Evolutionary conservation across 1,140 invertebrate genomes (phyloP), one percentile per base, ranked within the genome.

Genomic region (Neodiprion fabricii): DNA sequence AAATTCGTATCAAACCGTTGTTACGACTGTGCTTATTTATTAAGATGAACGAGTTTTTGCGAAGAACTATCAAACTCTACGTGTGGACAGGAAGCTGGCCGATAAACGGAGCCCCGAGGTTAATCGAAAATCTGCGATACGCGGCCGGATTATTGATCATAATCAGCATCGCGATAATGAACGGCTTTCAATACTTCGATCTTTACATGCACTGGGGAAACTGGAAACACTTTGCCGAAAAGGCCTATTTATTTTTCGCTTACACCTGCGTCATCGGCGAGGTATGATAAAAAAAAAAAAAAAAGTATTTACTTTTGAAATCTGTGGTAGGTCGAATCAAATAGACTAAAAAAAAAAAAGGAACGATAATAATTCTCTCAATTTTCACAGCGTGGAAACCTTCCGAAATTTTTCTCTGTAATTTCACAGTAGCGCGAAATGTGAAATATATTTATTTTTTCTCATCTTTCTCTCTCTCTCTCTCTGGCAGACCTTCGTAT

Each of bases 31-130:
- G 28, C 28, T 40, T 40, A 21, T 21, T 21, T 21, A 21, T 21
- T 21, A 40, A 80, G 7, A 65, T 14, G 17, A 65, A 65, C 61
- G 17, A 65, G 12, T 65, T 65, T 17, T 14, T 65, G 17, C 12
- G 61, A 21, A 1, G 17, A 14, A 65, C 12, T 1, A 21, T 65
- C 1, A 65, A 14, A 21, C 12, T 65, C 17, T 65, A 65, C 61
- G 17, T 14, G 7, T 65, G 61, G 12, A 14, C 7, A 1, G 61
- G 61, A 14, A 14, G 12, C 61, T 65, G 61, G 61, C 61, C 61
- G 17, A 14, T 65, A 14, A 21, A 65, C 61, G 12, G 61, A 14
- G 61, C 17, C 17, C 12, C 61, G 12, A 65, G 61, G 5, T 17
- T 14, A 14, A 14, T 65, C 61, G 61, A 65, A 21, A 65, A 65